These are phyloP conservation scores for Borostomias antarcticus DNA, from an alignment of 2,797 vertebrate species.

Conservation along the genomic window DNA sequence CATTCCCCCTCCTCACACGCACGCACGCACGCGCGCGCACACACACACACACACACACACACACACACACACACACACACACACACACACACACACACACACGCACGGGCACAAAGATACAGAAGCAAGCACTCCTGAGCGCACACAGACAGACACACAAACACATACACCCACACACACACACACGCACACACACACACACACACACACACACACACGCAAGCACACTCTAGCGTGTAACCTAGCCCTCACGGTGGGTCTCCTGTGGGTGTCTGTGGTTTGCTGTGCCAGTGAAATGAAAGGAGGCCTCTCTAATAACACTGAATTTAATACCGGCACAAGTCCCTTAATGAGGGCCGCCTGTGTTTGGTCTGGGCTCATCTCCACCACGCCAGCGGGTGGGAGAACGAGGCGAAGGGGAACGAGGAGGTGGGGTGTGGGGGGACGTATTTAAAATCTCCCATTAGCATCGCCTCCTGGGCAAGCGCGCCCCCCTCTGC, in stretches of 20 bases:
- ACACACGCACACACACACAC: neutral
- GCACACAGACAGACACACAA: conserved; percentile 23
- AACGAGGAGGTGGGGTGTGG: neutral
- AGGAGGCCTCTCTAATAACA: conserved; percentile 77
- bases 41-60: conserved; percentile 1
- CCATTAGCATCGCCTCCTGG: conserved; percentile 72
- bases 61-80: neutral
- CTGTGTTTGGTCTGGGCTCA: conserved; percentile 75
- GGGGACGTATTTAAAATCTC: conserved; percentile 72
- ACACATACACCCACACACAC: conserved; percentile 15
- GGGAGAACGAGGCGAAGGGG: conserved; percentile 35
- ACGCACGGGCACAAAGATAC: neutral
- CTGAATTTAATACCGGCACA: conserved; percentile 72
- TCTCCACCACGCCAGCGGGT: conserved; percentile 64
- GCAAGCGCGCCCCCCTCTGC: conserved; percentile 44
- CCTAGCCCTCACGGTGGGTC: conserved; percentile 60
- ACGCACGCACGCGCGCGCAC: conserved; percentile 24
- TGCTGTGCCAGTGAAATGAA: conserved; percentile 77
- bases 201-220: conserved; percentile 8
- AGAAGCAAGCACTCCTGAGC: conserved; percentile 16
- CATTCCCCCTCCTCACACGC: conserved; percentile 32
- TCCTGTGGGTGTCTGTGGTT: conserved; percentile 74
- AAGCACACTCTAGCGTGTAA: too few relatives aligned
- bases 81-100: conserved; percentile 31
- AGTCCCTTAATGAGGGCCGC: conserved; percentile 76